Evolutionary conservation across 1,140 invertebrate species (phyloP), one percentile per base, ranked within the genome.

Genomic region (Whitmania pigra): DNA sequence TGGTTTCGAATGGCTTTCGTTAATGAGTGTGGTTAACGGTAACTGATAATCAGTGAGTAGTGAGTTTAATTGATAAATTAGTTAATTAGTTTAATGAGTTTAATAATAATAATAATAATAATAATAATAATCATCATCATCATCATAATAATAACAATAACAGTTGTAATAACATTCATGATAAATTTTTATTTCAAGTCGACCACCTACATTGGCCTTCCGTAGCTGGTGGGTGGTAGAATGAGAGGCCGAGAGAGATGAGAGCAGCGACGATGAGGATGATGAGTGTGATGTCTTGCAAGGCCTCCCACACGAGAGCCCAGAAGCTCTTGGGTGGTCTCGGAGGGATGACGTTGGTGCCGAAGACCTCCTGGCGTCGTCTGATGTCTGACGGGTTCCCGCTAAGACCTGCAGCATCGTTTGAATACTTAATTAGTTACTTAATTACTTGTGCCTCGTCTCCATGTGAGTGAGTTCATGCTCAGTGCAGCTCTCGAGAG

Each of bases 241-340:
- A 78, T 0, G 76, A 77, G 7, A 78, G 72, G 25, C 71, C 72
- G n/a, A 78, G 72, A 20, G 76, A 77, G 31, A 78, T 74, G 25
- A 76, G 17, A 36, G 73, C 75, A 57, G 75, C 76, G 9, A 77
- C 67, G 4, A 77, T 76, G 71, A 84, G 75, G 84, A 97, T 97
- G 82, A 97, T 94, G 78, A 97, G 88, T 73, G 93, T 97, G 76
- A 95, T 90, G 86, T 97, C 94, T 85, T 97, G 94, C 80, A 97
- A 86, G 75, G 94, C 94, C 86, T 97, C 94, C 92, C 93, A 97
- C 77, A 97, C 92, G 83, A 97, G 86, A 78, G 89, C 89, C 79
- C 96, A 86, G 88, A 97, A 97, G 75, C 92, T 94, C 88, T 97
- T 97, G 77, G 94, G 92, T 79, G 93, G 93, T 86, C 96, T 95